Base-by-base conservation (phyloP, 92 coral and sea anemone species). In the Chrysogorgia sp. region DNA sequence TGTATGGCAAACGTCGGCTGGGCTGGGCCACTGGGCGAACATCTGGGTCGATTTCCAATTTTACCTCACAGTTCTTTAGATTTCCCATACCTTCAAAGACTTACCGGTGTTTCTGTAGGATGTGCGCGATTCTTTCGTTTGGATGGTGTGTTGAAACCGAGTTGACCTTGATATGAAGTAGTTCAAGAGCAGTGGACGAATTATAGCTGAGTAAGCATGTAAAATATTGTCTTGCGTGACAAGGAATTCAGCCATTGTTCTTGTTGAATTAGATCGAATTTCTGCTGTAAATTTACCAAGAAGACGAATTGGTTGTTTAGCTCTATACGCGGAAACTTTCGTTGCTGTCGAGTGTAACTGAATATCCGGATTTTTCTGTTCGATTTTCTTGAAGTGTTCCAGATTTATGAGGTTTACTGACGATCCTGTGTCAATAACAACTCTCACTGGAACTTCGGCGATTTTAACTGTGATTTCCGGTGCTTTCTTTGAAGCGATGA, bases 61-160 rank as follows among this genome's bases (percentile, higher is more conserved):
- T 86, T 7, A 79, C 76, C 32, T 79, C 64, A 2, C 30, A 28
- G 58, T 55, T 74, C 78, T 84, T 84, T 34, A 78, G 50, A 55
- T 84, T 84, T 26, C 82, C 82, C 45, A 67, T 84, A 58, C 88
- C 88, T 33, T 79, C 17, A 48, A 85, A 80, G 31, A 85, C 15
- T 26, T 53, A 40, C 15, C 41, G 56, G 67, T 86, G 83, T 57
- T 61, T 59, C 74, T 49, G 10, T 17, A 85, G 50, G 19, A 85
- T 71, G 17, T 41, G 7, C 19, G 10, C 13, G 0, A 85, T 61
- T 8, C 43, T 33, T 1, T 76, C 20, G 58, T 85, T 64, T 0
- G 58, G 50, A 34, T 85, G 85, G 20, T 71, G 32, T 0, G 34
- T 17, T 20, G 19, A 33, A 23, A 80, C 31, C 48, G 15, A 49